phyloP scores from a whole-genome alignment of 2,797 vertebrate species.

The Bufotes viridis region DNA sequence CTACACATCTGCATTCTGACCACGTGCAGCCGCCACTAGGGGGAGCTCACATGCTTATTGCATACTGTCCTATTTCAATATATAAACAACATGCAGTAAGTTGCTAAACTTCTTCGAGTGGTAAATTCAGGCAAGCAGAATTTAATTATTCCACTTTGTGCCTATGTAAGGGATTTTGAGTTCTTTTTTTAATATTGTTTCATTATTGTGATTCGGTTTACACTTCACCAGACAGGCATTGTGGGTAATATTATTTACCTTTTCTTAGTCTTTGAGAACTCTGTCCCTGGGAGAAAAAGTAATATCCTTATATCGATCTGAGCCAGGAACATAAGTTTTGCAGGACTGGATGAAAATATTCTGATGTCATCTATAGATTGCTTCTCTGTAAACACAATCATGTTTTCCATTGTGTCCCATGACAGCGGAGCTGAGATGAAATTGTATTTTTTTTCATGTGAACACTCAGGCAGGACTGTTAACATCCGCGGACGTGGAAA shows the following conservation, averaged over 20 bases:
- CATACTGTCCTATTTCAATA: no score
- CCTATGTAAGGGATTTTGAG: no score
- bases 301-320: constrained; percentile 7
- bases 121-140: no score
- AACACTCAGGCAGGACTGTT: constrained; percentile 60
- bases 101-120: no score
- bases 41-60: no score
- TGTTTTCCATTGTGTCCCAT: constrained; percentile 33
- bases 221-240: background rate
- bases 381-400: constrained; percentile 15
- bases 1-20: no score
- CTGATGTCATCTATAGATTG: constrained; percentile 16
- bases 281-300: background rate
- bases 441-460: constrained; percentile 27
- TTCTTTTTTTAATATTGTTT: background rate
- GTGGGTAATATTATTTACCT: background rate
- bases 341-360: constrained; percentile 19
- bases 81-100: no score
- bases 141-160: no score
- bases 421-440: constrained; percentile 6
- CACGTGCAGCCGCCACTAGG: no score
- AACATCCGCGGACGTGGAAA: constrained; percentile 4
- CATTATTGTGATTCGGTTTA: background rate
- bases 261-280: background rate
- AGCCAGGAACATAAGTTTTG: background rate